These are phyloP conservation scores for Epistrophella euchroma DNA, from an alignment of 2,888 invertebrate species.

Conservation along the genomic window DNA sequence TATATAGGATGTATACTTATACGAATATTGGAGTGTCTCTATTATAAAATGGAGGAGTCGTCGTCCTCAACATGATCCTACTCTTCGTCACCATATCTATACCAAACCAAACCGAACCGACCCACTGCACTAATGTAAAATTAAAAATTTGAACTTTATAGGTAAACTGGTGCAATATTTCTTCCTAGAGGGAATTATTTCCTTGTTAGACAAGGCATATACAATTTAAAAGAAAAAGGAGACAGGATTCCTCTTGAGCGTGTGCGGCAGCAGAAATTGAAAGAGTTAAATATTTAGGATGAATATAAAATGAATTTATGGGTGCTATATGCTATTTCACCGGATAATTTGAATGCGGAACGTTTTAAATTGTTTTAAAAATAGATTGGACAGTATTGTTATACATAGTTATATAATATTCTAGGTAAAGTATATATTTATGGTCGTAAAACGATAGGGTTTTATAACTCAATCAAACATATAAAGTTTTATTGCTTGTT, in stretches of 20 bases:
- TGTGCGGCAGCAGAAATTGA: constrained; percentile 21
- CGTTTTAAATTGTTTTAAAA: constrained; percentile 11
- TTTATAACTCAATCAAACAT: background rate
- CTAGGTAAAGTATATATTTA: background rate
- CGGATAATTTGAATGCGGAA: constrained; percentile 1
- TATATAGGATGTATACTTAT: background rate
- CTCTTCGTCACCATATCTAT: background rate
- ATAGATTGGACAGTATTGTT: background rate
- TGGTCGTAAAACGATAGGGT: background rate
- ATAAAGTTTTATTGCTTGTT: no score
- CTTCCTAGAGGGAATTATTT: constrained; percentile 27
- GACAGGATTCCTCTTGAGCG: background rate
- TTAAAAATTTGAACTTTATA: constrained; percentile 60
- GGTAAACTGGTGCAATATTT: constrained; percentile 57
- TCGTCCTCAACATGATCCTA: constrained; percentile 17
- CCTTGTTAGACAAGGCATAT: constrained; percentile 24
- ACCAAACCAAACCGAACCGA: background rate
- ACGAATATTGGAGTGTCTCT: constrained; percentile 13
- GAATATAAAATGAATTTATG: constrained; percentile 57
- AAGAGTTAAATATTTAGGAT: constrained; percentile 52
- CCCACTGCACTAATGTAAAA: constrained; percentile 47
- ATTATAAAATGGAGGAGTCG: constrained; percentile 3
- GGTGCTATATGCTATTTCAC: constrained; percentile 16
- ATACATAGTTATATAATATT: constrained; percentile 7
- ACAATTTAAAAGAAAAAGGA: background rate